Base-by-base conservation (phyloP, 2,888 invertebrate genomes). In the Alloplasta piceator region DNA sequence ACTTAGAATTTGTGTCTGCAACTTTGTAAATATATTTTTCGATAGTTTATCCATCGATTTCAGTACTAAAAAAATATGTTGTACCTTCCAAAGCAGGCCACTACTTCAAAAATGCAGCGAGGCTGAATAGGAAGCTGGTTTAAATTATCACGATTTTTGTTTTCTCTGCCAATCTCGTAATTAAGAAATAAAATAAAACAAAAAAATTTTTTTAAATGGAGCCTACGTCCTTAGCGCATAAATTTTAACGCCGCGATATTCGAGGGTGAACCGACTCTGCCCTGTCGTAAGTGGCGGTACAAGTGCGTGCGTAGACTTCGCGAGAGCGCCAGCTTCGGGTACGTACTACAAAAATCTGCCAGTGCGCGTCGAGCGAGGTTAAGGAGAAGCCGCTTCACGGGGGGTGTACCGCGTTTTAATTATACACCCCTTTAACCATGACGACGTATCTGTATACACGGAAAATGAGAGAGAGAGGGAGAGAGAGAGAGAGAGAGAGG, bases 371-470 rank as follows among this genome's bases (percentile, higher is more conserved):
- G 74, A 52, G 63, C 26, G 39, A 61, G 38, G 55, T 50, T 56
- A 41, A 73, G 68, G 60, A 55, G 79, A 82, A 71, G 82, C 79
- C 77, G 83, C 80, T 83, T 83, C 79, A 79, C 67, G 79, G 81
- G 61, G 48, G 78, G 60, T 36, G 80, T 82, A 76, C 85, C 86
- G 87, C 86, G 86, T 89, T 90, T 89, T 89, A 90, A 90, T 90
- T 90, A 89, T 85, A 86, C 83, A 26, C 26, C 76, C 74, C 78
- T 77, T 75, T 80, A 71, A 60, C 46, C 67, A 46, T 67, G 61
- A 41, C 55, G 75, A 60, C 61, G 61, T 58, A 43, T 70, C 26
- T 26, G 26, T 26, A 26, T 36, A 6, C 41, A 41, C 36, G 14
- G 67, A 41, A 39, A 26, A 26, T 26, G 68, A 36, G 48, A 56